These are phyloP conservation scores for Iselma pallidipennis DNA, from an alignment of 2,888 invertebrate genomes.

Conservation along the genomic window DNA sequence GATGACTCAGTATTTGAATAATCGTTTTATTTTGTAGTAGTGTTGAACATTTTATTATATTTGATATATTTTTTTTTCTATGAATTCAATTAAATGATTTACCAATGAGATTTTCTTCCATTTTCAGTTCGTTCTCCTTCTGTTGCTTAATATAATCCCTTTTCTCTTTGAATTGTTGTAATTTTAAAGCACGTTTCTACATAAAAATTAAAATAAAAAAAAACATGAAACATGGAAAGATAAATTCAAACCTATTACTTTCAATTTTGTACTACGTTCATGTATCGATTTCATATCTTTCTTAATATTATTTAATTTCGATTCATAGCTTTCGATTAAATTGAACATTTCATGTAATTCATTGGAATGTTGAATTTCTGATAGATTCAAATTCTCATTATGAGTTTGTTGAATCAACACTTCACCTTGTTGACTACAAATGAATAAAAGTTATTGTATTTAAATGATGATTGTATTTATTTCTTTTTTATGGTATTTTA, in stretches of 20 bases:
- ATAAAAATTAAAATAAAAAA: not conserved
- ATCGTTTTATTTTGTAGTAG: too few species aligned
- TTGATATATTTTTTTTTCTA: too few species aligned
- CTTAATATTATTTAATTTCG: slow-evolving; percentile 1
- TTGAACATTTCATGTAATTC: not conserved
- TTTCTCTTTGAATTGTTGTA: slow-evolving; percentile 8
- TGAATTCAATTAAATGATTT: too few species aligned
- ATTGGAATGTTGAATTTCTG: not conserved
- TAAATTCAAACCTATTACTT: not conserved
- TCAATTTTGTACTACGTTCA: slow-evolving; percentile 2
- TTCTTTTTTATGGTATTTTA: not conserved
- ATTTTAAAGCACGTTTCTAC: slow-evolving; percentile 6
- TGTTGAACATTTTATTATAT: too few species aligned
- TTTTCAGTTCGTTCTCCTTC: not conserved
- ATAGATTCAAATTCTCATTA: not conserved
- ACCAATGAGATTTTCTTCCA: not conserved
- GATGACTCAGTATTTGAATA: too few species aligned
- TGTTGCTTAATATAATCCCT: slow-evolving; percentile 1
- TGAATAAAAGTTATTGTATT: not conserved
- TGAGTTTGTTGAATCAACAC: not conserved
- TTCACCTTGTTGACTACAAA: not conserved
- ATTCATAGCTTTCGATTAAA: not conserved
- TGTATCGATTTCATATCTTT: slow-evolving; percentile 1
- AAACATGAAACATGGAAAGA: not conserved
- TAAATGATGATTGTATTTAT: not conserved